A percentile compares a stretch with the other conserved stretches of the same genome.
Conservation (phyloP, 2,113 vertebrate species). For the Lichenostomus cassidix region DNA sequence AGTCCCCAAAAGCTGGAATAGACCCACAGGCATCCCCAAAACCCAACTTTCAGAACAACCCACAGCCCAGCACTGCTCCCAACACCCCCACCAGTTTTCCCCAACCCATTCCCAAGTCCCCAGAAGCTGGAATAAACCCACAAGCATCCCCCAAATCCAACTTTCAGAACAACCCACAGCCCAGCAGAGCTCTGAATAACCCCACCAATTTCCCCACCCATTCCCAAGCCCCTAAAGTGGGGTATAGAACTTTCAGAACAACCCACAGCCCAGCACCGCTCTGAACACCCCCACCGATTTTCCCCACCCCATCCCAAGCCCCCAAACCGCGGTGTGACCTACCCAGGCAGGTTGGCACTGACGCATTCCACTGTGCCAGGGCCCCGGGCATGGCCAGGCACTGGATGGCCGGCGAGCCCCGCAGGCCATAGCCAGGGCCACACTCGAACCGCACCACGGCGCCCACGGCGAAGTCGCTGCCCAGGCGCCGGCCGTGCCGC, state of each 20-base stretch:
- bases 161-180: too few species aligned
- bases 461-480: slow-evolving; percentile 91
- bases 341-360: slow-evolving; percentile 92
- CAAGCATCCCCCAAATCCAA: too few species aligned
- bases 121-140: too few species aligned
- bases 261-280: too few species aligned
- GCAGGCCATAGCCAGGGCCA: slow-evolving; percentile 86
- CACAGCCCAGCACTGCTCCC: too few species aligned
- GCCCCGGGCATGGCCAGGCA: slow-evolving; percentile 93
- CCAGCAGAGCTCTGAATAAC: too few species aligned
- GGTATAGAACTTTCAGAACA: too few species aligned
- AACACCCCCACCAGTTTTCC: rapidly evolving
- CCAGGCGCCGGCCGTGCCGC: slow-evolving; percentile 88
- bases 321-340: background rate
- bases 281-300: rapidly evolving
- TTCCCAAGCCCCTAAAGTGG: too few species aligned
- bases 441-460: slow-evolving; percentile 92
- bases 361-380: slow-evolving; percentile 94
- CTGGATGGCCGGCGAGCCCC: slow-evolving; percentile 85
- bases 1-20: too few species aligned
- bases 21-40: too few species aligned
- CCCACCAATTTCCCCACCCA: too few species aligned
- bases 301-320: rapidly evolving
- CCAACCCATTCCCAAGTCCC: rapidly evolving
- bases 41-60: too few species aligned